These are phyloP conservation scores for Oikopleura dioica DNA, from an alignment of 23 tunicate species.

Conservation along the genomic window DNA sequence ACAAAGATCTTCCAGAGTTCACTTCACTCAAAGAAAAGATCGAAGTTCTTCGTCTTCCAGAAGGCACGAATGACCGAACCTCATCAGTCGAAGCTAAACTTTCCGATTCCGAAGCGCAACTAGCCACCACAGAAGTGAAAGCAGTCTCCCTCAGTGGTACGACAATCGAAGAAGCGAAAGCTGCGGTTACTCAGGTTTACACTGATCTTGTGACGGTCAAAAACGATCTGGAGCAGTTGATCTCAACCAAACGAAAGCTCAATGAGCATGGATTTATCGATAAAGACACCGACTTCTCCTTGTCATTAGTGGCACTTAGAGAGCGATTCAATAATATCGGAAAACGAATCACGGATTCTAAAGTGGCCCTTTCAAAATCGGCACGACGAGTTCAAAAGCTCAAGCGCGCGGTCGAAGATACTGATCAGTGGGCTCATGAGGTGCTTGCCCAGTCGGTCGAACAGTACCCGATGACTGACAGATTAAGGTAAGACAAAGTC, in stretches of 20 bases:
- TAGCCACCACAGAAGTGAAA: not conserved
- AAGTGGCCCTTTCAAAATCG: not conserved
- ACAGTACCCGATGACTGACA: not conserved
- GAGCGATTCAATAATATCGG: not conserved
- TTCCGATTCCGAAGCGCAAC: too few species aligned
- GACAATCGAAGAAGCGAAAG: not conserved
- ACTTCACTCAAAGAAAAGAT: not conserved
- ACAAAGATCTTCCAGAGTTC: not conserved
- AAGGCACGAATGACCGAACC: not conserved
- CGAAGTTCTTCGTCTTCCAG: not conserved
- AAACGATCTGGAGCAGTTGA: not conserved
- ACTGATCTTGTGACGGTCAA: not conserved
- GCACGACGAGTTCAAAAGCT: not conserved
- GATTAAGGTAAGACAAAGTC: too few species aligned
- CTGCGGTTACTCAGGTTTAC: not conserved
- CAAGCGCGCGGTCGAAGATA: slow-evolving; percentile 3
- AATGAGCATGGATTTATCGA: not conserved
- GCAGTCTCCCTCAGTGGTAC: not conserved
- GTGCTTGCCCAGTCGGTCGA: not conserved
- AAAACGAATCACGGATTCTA: not conserved
- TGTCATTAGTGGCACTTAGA: not conserved
- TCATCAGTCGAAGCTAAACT: too few species aligned
- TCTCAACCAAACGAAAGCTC: not conserved
- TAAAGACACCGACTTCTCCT: not conserved
- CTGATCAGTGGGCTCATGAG: slow-evolving; percentile 4